Percentiles rank a stretch among this genome's conserved stretches.
Conservation (phyloP, 2,113 vertebrate species). For the Puffinus mauretanicus region DNA sequence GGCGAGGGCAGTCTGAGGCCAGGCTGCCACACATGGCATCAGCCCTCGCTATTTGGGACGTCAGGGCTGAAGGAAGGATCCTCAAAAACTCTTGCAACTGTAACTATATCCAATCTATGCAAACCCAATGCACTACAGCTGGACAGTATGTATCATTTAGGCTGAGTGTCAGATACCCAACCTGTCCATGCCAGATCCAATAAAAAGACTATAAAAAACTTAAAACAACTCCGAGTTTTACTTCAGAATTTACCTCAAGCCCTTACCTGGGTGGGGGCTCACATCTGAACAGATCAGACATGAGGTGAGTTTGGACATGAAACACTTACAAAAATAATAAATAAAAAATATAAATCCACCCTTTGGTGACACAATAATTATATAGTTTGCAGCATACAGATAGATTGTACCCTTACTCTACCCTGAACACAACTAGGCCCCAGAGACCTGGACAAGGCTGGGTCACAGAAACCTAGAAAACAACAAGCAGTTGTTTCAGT, state of each 20-base stretch:
- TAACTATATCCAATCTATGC: not conserved
- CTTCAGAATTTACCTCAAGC: not conserved
- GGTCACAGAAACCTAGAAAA: not conserved
- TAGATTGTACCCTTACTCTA: not conserved
- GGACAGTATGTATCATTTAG: not conserved
- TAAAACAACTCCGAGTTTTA: not conserved
- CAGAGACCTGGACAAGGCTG: not conserved
- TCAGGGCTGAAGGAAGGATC: not conserved
- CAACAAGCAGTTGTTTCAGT: not conserved
- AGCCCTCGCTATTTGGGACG: not conserved
- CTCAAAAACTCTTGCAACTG: not conserved
- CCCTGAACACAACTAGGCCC: not conserved
- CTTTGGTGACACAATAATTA: not conserved
- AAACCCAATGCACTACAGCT: not conserved
- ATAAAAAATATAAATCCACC: not conserved
- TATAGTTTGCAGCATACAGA: not conserved
- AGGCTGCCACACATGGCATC: not conserved
- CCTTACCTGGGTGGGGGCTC: not conserved
- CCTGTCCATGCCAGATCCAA: not conserved
- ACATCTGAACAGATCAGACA: not conserved
- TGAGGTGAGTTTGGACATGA: not conserved
- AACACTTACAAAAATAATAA: not conserved
- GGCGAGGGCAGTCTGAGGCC: not conserved
- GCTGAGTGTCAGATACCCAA: not conserved
- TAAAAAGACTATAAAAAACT: not conserved